Evolutionary conservation across 1,140 invertebrate genomes (phyloP).

Genomic region (Periplaneta americana): DNA sequence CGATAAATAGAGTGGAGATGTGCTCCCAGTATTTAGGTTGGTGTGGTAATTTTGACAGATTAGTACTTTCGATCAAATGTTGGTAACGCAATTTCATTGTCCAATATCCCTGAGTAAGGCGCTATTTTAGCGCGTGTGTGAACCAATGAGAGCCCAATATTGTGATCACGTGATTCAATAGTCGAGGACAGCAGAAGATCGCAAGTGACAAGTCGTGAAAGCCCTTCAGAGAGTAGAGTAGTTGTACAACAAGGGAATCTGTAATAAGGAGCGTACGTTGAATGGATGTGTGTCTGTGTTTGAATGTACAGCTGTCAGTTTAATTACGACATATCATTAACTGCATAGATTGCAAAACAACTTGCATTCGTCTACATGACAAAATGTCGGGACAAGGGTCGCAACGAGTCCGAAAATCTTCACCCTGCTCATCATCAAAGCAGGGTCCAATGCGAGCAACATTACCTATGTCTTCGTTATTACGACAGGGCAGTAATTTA

Average conservation of each 20-base stretch:
- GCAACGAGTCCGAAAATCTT: conserved; percentile 17
- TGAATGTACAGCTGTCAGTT: conserved; percentile 3
- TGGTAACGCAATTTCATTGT: not conserved
- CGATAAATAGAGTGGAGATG: too few relatives aligned
- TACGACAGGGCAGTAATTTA: conserved; percentile 48
- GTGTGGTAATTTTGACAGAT: not conserved
- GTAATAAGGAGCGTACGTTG: conserved; percentile 1
- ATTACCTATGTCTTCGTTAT: conserved; percentile 61
- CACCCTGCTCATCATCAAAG: conserved; percentile 44
- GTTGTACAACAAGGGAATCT: conserved; percentile 1
- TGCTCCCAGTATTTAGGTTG: too few relatives aligned
- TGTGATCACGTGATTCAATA: conserved; percentile 10
- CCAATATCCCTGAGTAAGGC: conserved; percentile 8
- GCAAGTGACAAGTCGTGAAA: conserved; percentile 16
- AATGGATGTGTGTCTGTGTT: conserved; percentile 13
- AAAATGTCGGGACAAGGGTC: conserved; percentile 13
- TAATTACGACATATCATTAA: conserved; percentile 17
- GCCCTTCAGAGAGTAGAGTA: conserved; percentile 8
- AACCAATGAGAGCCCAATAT: conserved; percentile 1
- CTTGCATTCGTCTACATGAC: conserved; percentile 7
- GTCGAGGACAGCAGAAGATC: conserved; percentile 1
- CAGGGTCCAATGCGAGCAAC: conserved; percentile 68
- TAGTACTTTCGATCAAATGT: not conserved
- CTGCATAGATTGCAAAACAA: conserved; percentile 1
- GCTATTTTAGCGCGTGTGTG: conserved; percentile 5